phyloP scores from a whole-genome alignment of 2,113 vertebrate species.

The Dromas ardeola region DNA sequence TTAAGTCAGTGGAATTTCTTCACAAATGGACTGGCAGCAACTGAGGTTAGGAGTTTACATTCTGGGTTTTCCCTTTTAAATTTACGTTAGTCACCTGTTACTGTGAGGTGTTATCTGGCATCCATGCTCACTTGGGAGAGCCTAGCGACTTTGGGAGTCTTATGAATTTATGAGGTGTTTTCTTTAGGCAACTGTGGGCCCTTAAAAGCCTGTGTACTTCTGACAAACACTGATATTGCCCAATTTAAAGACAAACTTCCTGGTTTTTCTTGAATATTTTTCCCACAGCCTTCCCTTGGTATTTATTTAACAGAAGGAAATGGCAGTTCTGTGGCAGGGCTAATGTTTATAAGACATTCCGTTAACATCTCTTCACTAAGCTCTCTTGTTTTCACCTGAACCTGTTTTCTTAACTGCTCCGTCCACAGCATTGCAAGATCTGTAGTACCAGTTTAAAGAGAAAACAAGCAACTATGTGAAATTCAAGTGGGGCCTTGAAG shows the following conservation, averaged over 20 bases:
- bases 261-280: background rate
- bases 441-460: background rate
- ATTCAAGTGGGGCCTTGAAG: background rate
- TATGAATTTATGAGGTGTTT: background rate
- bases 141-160: background rate
- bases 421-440: background rate
- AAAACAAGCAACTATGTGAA: background rate
- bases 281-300: background rate
- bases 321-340: background rate
- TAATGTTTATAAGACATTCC: background rate
- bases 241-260: background rate
- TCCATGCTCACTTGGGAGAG: background rate
- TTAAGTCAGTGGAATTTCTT: background rate
- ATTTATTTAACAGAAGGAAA: background rate
- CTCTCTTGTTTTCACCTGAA: background rate
- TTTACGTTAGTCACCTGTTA: background rate
- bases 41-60: constrained; percentile 14
- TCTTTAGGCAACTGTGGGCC: background rate
- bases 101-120: background rate
- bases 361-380: background rate
- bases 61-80: constrained; percentile 32
- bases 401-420: background rate
- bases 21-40: background rate
- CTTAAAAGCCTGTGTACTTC: background rate
- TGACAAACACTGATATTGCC: background rate